Conservation (phyloP, 1,140 invertebrate species). For the Drosophila santomea region DNA sequence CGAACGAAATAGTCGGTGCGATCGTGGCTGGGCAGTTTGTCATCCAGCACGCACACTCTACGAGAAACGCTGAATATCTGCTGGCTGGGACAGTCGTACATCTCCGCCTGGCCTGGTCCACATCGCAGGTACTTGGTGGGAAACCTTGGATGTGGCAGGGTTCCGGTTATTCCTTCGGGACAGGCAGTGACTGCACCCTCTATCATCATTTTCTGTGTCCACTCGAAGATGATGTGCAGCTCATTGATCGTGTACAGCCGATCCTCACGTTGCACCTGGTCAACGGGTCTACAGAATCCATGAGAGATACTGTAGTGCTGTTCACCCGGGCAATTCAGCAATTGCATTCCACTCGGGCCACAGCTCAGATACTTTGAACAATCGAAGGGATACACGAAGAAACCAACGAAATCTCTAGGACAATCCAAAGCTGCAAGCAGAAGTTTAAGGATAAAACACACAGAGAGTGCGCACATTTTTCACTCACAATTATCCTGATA, state of each 20-base stretch:
- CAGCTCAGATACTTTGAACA: slow-evolving; percentile 89
- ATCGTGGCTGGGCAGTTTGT: slow-evolving; percentile 50
- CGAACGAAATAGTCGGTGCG: slow-evolving; percentile 39
- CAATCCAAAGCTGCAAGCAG: slow-evolving; percentile 68
- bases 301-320: slow-evolving; percentile 61
- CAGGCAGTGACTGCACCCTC: slow-evolving; percentile 74
- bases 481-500: slow-evolving; percentile 36
- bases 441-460: not conserved
- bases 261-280: slow-evolving; percentile 52
- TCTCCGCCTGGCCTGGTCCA: slow-evolving; percentile 19
- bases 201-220: slow-evolving; percentile 46
- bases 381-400: slow-evolving; percentile 87
- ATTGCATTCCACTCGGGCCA: slow-evolving; percentile 72
- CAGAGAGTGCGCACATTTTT: not conserved
- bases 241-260: slow-evolving; percentile 44
- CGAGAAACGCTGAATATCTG: slow-evolving; percentile 67
- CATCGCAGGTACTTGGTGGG: slow-evolving; percentile 89
- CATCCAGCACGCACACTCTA: slow-evolving; percentile 41
- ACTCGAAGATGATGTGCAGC: slow-evolving; percentile 41
- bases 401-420: slow-evolving; percentile 85
- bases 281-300: slow-evolving; percentile 33
- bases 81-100: slow-evolving; percentile 45
- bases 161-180: slow-evolving; percentile 86
- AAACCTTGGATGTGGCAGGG: slow-evolving; percentile 86
- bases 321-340: slow-evolving; percentile 86